These are phyloP conservation scores for Eupsilia transversa DNA, from an alignment of 2,888 invertebrate species.

Conservation along the genomic window DNA sequence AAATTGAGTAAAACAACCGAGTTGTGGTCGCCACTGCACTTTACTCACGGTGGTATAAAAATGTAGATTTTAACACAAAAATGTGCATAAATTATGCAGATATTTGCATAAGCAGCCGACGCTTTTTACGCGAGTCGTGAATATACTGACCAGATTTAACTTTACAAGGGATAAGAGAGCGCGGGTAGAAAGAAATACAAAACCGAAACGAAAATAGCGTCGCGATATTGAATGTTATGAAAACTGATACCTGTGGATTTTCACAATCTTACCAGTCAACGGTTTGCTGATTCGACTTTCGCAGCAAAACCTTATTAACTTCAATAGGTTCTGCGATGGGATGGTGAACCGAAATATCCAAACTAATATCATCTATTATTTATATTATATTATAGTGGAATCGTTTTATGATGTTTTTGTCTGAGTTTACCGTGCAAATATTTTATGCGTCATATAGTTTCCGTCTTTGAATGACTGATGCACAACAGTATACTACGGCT, in stretches of 20 bases:
- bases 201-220: not conserved
- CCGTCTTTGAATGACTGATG: no score
- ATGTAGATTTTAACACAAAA: constrained; percentile 68
- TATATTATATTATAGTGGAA: no score
- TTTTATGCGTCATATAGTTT: no score
- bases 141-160: constrained; percentile 45
- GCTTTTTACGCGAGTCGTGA: constrained; percentile 55
- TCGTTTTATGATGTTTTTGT: no score
- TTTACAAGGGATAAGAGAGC: not conserved
- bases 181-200: not conserved
- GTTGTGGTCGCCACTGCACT: constrained; percentile 44
- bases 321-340: no score
- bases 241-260: not conserved
- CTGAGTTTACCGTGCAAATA: no score
- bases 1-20: constrained; percentile 53
- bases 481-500: no score
- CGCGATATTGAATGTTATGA: no score
- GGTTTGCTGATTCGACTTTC: no score
- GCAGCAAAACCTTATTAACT: not conserved
- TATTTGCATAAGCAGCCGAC: constrained; percentile 61
- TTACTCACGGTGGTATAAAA: constrained; percentile 58
- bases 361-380: no score
- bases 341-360: no score
- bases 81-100: constrained; percentile 73
- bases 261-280: not conserved